Evolutionary conservation across 2,797 vertebrate genomes (phyloP).

Genomic region (Falco rusticolus): DNA sequence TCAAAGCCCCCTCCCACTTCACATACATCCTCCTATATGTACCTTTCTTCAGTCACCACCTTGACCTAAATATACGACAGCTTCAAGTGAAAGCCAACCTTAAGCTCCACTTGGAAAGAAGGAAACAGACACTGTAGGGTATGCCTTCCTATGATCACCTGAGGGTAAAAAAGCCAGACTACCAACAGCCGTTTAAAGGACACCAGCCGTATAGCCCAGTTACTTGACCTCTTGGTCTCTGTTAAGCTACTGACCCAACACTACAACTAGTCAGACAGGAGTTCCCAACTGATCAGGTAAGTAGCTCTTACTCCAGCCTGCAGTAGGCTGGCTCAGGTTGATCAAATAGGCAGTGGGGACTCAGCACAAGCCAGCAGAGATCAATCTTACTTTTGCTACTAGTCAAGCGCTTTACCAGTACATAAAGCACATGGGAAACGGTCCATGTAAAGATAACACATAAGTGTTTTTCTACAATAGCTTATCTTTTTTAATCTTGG

Average conservation of each 20-base stretch:
- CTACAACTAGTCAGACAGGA: neutral
- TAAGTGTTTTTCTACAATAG: neutral
- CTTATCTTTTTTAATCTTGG: neutral
- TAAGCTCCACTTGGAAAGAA: neutral
- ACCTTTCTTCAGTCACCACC: neutral
- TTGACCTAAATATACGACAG: rapidly evolving
- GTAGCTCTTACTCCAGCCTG: neutral
- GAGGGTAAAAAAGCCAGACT: neutral
- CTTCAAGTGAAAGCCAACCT: neutral
- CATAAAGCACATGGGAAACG: neutral
- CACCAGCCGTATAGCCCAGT: neutral
- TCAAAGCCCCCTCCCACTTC: neutral
- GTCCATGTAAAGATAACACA: neutral
- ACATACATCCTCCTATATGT: rapidly evolving
- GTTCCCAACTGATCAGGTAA: neutral
- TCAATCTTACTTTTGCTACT: neutral
- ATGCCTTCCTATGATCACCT: neutral
- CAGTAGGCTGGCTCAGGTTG: rapidly evolving
- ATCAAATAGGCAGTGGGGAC: neutral
- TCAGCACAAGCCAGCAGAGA: neutral
- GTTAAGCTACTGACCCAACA: neutral
- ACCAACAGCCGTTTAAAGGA: neutral
- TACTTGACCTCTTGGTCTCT: neutral
- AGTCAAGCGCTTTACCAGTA: neutral
- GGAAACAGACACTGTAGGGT: rapidly evolving